Base-by-base conservation (phyloP, 2,888 invertebrate genomes). In the Megamerina dolium region DNA sequence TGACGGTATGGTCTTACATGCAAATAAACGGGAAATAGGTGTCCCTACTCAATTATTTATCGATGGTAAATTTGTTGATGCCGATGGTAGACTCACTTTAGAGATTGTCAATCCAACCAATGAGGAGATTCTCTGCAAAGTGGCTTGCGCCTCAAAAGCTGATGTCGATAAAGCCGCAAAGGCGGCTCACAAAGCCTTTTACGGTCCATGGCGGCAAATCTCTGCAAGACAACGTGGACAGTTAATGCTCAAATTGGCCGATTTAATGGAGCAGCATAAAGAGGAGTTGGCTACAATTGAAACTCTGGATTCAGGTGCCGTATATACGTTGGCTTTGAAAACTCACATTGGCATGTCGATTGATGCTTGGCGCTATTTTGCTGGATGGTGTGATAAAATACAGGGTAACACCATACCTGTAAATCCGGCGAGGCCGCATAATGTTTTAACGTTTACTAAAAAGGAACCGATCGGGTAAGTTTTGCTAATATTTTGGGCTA, bases 271-370 rank as follows among this genome's bases (percentile, higher is more conserved):
- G 50, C 74, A 88, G 59, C 85, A 94, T 68, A 90, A 89, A 64
- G 94, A 95, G 66, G 95, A 97, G 63, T 70, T 97, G 54, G 96
- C 96, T 0, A 95, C 94, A 0, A 81, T 97, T 17, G 96, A 97
- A 65, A 81, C 86, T 0, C 77, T 95, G 2, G 96, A 96, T 71
- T 92, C 93, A 0, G 96, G 96, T 1, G 96, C 96, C 0, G 96
- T 97, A 0, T 97, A 96, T 73, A 96, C 96, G 0, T 73, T 97
- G 35, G 96, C 96, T 0, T 69, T 96, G 13, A 97, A 97, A 68
- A 96, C 96, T 0, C 96, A 96, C 72, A 77, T 97, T 5, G 96
- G 96, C 42, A 96, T 97, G 96, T 94, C 94, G 13, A 92, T 96
- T 38, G 94, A 95, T 63, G 92, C 92, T 0, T 95, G 94, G 90